Conservation (phyloP, 2,113 vertebrate species). For the Synodontis membranacea region DNA sequence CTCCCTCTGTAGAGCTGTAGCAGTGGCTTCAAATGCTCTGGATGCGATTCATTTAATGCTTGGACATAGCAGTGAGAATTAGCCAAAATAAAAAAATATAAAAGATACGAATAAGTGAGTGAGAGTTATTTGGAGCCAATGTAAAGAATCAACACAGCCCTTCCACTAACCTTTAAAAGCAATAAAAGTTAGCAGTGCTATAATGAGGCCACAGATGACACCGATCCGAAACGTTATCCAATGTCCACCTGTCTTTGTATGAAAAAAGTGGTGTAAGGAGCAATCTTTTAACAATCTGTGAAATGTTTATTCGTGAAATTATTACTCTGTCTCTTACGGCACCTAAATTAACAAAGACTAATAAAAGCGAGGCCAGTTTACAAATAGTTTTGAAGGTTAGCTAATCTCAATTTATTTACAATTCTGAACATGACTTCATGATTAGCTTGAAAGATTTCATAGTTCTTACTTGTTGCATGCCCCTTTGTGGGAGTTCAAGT, state of each 20-base stretch:
- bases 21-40: constrained; percentile 84
- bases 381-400: neutral
- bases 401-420: neutral
- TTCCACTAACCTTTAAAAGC: constrained; percentile 51
- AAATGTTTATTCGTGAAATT: neutral
- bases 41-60: constrained; percentile 23
- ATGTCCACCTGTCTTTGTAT: constrained; percentile 34
- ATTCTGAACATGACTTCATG: neutral
- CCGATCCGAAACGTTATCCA: constrained; percentile 61
- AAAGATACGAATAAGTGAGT: neutral
- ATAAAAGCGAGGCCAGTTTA: neutral
- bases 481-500: constrained; percentile 49
- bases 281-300: neutral
- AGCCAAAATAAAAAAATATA: neutral
- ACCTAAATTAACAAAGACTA: neutral
- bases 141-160: neutral
- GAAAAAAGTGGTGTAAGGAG: constrained; percentile 7
- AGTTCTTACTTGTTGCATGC: constrained; percentile 41
- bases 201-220: constrained; percentile 54
- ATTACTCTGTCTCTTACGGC: neutral
- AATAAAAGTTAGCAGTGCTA: constrained; percentile 53
- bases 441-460: neutral
- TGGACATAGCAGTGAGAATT: neutral
- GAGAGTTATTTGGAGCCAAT: neutral
- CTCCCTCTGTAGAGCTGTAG: constrained; percentile 94